Evolutionary conservation across 2,113 vertebrate genomes (phyloP).

Genomic region (Strix uralensis): DNA sequence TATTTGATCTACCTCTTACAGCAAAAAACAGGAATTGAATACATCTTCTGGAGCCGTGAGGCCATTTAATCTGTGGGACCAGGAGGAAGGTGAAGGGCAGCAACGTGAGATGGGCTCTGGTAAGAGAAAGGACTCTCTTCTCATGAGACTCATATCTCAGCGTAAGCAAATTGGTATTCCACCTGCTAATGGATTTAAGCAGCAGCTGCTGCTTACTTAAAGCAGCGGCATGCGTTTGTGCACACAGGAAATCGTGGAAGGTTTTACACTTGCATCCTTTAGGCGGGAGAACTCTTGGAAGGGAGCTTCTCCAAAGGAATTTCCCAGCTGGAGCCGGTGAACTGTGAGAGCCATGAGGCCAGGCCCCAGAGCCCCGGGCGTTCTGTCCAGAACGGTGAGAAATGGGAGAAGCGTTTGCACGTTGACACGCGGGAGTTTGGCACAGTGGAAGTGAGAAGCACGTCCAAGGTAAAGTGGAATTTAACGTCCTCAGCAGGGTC

Average conservation of each 20-base stretch:
- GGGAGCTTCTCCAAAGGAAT: not conserved
- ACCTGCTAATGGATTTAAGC: not conserved
- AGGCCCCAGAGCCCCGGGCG: rapidly evolving
- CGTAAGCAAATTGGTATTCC: not conserved
- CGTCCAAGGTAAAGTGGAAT: not conserved
- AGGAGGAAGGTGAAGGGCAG: constrained; percentile 24
- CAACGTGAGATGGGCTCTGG: not conserved
- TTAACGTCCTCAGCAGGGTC: not conserved
- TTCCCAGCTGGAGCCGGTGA: not conserved
- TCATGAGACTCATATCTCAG: not conserved
- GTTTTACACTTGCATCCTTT: not conserved
- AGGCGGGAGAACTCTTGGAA: not conserved
- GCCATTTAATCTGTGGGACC: constrained; percentile 20
- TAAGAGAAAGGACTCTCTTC: not conserved
- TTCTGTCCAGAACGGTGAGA: not conserved
- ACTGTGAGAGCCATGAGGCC: not conserved
- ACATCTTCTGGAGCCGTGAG: not conserved
- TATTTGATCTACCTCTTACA: constrained; percentile 22
- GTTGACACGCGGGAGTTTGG: not conserved
- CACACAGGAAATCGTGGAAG: not conserved
- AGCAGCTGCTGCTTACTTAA: not conserved
- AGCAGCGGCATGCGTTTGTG: not conserved
- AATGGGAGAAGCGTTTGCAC: not conserved
- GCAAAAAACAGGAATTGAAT: constrained; percentile 49
- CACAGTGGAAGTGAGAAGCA: not conserved